These are phyloP conservation scores for Xanthostigma xanthostigma DNA, from an alignment of 2,888 invertebrate genomes.

Conservation along the genomic window DNA sequence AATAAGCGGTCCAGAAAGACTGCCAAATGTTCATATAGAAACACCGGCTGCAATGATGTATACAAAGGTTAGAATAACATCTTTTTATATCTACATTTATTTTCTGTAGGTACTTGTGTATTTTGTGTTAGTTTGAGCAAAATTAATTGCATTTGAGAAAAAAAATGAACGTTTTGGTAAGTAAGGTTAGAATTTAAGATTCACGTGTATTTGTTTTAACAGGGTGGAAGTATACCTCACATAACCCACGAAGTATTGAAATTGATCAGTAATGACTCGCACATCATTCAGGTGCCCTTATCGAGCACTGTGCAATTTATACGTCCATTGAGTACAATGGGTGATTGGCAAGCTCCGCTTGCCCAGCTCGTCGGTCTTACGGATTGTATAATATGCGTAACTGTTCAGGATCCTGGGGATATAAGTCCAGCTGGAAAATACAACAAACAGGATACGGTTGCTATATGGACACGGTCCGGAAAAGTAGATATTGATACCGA, in stretches of 20 bases:
- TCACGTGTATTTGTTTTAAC: constrained; percentile 14
- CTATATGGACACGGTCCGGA: constrained; percentile 68
- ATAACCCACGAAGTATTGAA: constrained; percentile 62
- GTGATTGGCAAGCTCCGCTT: constrained; percentile 46
- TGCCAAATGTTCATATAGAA: constrained; percentile 39
- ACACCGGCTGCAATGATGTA: constrained; percentile 64
- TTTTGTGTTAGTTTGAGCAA: no score
- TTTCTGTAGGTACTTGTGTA: constrained; percentile 1
- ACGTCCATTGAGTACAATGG: constrained; percentile 46
- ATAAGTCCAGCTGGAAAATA: constrained; percentile 54
- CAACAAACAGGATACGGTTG: constrained; percentile 44
- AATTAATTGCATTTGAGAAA: no score
- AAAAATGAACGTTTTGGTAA: no score
- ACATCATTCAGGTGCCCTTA: constrained; percentile 57
- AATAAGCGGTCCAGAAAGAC: constrained; percentile 41
- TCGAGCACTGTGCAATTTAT: constrained; percentile 50
- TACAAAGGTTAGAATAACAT: constrained; percentile 42
- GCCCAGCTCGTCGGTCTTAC: constrained; percentile 53
- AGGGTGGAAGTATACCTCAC: constrained; percentile 74
- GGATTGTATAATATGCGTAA: constrained; percentile 33
- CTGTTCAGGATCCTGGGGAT: constrained; percentile 56
- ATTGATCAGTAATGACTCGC: constrained; percentile 41
- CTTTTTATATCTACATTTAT: constrained; percentile 5
- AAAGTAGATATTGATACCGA: constrained; percentile 48
- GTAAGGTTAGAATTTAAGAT: no score